These are phyloP conservation scores for Drosophila merina DNA, from an alignment of 2,888 invertebrate genomes.

Conservation along the genomic window DNA sequence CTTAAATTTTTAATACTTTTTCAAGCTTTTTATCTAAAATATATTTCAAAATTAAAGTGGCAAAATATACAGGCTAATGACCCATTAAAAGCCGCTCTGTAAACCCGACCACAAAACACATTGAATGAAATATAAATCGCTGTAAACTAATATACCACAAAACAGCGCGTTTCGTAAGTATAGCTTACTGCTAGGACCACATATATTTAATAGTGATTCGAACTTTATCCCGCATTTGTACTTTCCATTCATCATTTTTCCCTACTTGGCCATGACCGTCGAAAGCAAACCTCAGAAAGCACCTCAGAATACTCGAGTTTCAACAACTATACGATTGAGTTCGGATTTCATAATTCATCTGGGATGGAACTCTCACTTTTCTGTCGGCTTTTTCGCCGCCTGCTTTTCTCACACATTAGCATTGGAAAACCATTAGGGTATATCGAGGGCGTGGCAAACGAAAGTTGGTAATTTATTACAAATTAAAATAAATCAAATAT, in stretches of 20 bases:
- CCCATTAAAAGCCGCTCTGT: not conserved
- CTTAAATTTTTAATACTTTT: too few relatives aligned
- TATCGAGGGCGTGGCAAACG: constrained; percentile 47
- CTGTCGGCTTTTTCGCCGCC: constrained; percentile 17
- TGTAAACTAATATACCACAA: not conserved
- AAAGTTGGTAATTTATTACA: constrained; percentile 77
- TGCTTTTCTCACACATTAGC: constrained; percentile 61
- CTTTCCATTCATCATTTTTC: constrained; percentile 31
- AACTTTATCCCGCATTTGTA: constrained; percentile 17
- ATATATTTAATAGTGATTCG: not conserved
- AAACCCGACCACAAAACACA: not conserved
- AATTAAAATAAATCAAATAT: constrained; percentile 78
- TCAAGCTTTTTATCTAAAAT: too few relatives aligned
- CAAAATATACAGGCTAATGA: not conserved
- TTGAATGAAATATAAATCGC: not conserved
- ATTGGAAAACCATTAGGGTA: constrained; percentile 69
- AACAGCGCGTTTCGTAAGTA: not conserved
- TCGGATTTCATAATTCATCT: constrained; percentile 74
- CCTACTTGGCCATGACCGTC: constrained; percentile 21
- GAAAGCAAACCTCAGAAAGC: constrained; percentile 6
- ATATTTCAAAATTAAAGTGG: too few relatives aligned
- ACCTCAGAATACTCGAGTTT: constrained; percentile 47
- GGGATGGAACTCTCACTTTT: constrained; percentile 71
- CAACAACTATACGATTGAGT: constrained; percentile 60
- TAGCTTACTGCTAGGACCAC: not conserved